A percentile compares a stretch with the other conserved stretches of the same genome.
These are phyloP conservation scores for Aphelinus atriplicis DNA, from an alignment of 1,140 invertebrate species.

Conservation along the genomic window DNA sequence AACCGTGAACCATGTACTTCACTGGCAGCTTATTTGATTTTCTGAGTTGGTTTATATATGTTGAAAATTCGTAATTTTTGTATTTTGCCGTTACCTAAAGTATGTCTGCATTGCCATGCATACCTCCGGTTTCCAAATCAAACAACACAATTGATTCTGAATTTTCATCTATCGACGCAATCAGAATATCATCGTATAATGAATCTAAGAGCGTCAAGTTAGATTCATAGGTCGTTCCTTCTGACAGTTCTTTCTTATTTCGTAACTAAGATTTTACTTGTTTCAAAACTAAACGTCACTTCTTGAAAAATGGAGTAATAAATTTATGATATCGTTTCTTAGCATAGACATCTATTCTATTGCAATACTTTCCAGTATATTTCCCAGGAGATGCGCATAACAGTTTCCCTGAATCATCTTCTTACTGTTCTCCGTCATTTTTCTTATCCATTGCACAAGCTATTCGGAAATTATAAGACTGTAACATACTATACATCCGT, in stretches of 20 bases:
- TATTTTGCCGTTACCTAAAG: conserved; percentile 29
- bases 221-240: conserved; percentile 12
- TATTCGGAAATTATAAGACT: conserved; percentile 28
- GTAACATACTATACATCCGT: conserved; percentile 13
- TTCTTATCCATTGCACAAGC: conserved; percentile 32
- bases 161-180: too few species aligned
- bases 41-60: conserved; percentile 33
- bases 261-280: conserved; percentile 28
- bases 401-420: too few species aligned
- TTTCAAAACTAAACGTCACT: conserved; percentile 29
- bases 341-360: neutral
- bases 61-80: conserved; percentile 30
- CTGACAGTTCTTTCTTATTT: conserved; percentile 31
- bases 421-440: conserved; percentile 37
- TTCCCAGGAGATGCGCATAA: conserved; percentile 11
- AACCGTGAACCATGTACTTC: conserved; percentile 26
- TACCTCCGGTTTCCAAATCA: conserved; percentile 35
- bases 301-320: neutral
- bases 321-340: conserved; percentile 6
- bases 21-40: conserved; percentile 33
- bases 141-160: conserved; percentile 30
- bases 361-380: neutral
- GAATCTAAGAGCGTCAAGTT: neutral
- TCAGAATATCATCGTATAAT: too few species aligned
- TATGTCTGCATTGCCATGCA: conserved; percentile 19